Percentiles rank a stretch among this genome's conserved stretches.
phyloP scores from a whole-genome alignment of 2,797 vertebrate species.

The Sebastes wilsoni region DNA sequence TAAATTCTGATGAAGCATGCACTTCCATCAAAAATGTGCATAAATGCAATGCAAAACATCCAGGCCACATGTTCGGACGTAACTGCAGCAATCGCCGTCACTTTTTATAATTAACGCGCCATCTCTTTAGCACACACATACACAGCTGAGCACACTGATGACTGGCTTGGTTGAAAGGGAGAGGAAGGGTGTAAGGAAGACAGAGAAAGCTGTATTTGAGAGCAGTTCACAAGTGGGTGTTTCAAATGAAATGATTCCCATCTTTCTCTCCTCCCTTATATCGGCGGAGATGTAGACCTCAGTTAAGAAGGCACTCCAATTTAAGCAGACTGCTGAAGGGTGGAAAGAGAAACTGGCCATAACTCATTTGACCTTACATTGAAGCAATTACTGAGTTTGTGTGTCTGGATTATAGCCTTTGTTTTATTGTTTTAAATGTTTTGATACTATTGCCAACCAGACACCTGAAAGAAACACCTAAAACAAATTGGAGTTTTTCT shows the following conservation, averaged over 20 bases:
- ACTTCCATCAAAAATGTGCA: conserved; percentile 41
- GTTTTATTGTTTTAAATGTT: neutral
- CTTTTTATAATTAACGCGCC: neutral
- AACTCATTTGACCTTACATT: neutral
- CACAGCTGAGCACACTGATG: neutral
- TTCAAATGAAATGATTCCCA: conserved; percentile 37
- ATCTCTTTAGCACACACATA: conserved; percentile 3
- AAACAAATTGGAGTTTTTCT: neutral
- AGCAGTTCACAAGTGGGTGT: conserved; percentile 60
- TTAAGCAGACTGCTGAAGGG: conserved; percentile 17
- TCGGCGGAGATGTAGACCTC: neutral
- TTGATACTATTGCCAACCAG: neutral
- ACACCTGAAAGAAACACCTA: neutral
- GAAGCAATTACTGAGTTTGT: neutral
- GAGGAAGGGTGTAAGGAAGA: conserved; percentile 1
- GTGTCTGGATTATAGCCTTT: neutral
- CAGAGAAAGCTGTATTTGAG: conserved; percentile 33
- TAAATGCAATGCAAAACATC: conserved; percentile 9
- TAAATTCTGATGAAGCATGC: conserved; percentile 59
- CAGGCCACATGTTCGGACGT: neutral
- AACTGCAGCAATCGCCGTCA: neutral
- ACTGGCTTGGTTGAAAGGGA: conserved; percentile 21
- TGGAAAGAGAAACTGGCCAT: neutral
- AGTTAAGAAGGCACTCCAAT: conserved; percentile 23
- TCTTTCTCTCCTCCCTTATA: conserved; percentile 10